phyloP scores from a whole-genome alignment of 2,797 vertebrate genomes.

The Myotis daubentonii region DNA sequence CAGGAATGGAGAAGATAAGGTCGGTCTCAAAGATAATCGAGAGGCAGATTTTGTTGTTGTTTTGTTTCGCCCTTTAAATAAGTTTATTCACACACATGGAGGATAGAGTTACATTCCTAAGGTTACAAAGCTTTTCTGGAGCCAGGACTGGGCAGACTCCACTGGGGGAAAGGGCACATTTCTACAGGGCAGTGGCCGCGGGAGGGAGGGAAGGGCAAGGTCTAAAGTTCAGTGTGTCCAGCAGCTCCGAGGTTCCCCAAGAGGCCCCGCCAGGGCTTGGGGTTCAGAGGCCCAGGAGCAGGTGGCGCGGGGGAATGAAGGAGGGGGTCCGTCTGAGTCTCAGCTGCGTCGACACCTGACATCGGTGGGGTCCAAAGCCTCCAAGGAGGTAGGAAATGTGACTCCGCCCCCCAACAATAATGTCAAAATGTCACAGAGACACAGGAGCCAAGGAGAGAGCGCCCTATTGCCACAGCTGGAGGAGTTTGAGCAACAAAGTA shows the following conservation, averaged over 20 bases:
- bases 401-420: not conserved
- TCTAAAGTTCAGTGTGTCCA: not conserved
- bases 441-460: not conserved
- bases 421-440: slow-evolving; percentile 8
- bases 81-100: not conserved
- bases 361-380: not conserved
- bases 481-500: not conserved
- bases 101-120: not conserved
- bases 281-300: not conserved
- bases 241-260: not conserved
- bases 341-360: not conserved
- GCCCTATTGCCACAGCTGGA: not conserved
- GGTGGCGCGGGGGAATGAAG: not conserved
- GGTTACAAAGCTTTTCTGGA: not conserved
- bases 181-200: not conserved
- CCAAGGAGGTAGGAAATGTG: not conserved
- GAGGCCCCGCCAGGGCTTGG: not conserved
- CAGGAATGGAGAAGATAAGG: slow-evolving; percentile 11
- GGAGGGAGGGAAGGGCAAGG: not conserved
- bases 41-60: not conserved
- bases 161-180: not conserved
- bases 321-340: not conserved
- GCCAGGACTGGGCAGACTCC: not conserved
- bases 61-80: slow-evolving; percentile 40
- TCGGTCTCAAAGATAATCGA: slow-evolving; percentile 8